Base-by-base conservation (phyloP, 2,797 vertebrate species). In the Anas flavirostris region DNA sequence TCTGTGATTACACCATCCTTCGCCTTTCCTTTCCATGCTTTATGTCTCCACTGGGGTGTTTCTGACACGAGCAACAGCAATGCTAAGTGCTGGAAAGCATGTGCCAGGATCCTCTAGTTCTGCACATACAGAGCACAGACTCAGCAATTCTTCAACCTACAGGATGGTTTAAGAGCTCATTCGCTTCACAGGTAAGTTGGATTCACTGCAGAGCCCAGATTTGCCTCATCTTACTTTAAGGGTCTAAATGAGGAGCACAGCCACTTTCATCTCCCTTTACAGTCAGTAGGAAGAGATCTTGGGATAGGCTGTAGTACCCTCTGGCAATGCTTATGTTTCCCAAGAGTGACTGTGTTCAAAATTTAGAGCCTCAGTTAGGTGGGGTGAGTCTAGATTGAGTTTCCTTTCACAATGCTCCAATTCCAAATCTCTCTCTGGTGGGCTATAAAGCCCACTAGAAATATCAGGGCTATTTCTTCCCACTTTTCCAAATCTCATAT, bases 401-500 rank as follows among this genome's bases (percentile, higher is more conserved):
- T 91, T 96, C 41, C 82, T 15, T 87, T 87, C 63, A 90, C 78
- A 82, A 31, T 60, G 41, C 50, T 92, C 67, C 46, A 73, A 48
- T 58, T 75, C 29, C 85, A 93, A 95, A 95, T 19, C 1, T 4
- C 69, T 93, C 96, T 82, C 91, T 79, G 29, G 77, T 86, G 92
- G 69, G 59, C 69, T 91, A 78, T 92, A 88, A 86, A 81, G 85
- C 83, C 91, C 91, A 52, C 50, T 26, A 52, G 50, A 52, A 52
- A 28, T 85, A 67, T 88, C 87, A 82, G 74, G 37, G 52, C 33
- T 90, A 31, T 80, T 95, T 83, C 92, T 91, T 94, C 73, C 43
- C 66, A 74, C 89, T 95, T 91, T 59, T 87, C 86, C 87, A 95
- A 94, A 94, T 94, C 93, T 60, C 80, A 77, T 58, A 86, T 88